A percentile compares a stretch with the other conserved stretches of the same genome.
Evolutionary conservation across 2,113 vertebrate species (phyloP).

Genomic region (Grus americana): DNA sequence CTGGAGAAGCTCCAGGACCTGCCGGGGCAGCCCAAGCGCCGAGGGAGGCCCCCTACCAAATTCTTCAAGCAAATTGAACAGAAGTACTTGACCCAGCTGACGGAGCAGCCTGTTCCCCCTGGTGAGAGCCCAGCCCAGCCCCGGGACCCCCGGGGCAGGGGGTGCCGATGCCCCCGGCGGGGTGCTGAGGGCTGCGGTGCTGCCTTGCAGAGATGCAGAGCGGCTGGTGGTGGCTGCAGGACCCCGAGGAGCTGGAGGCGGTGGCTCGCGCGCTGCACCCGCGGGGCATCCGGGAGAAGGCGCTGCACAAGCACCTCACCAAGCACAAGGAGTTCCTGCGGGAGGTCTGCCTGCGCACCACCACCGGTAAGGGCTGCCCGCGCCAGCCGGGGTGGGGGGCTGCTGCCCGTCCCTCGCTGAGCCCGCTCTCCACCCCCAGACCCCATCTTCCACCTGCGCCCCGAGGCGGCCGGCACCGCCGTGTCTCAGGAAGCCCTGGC

Average conservation of each 20-base stretch:
- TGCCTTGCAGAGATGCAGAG: slow-evolving; percentile 84
- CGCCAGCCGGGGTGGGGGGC: accelerated
- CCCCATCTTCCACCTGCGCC: slow-evolving; percentile 80
- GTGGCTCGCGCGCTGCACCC: slow-evolving; percentile 86
- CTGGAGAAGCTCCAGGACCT: slow-evolving; percentile 59
- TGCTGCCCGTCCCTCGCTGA: accelerated
- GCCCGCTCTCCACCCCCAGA: slow-evolving; percentile 57
- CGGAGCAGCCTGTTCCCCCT: slow-evolving; percentile 87
- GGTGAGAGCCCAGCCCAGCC: slow-evolving; percentile 72
- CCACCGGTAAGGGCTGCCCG: slow-evolving; percentile 75
- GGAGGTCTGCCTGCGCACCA: slow-evolving; percentile 82
- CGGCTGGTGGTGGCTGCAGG: slow-evolving; percentile 94
- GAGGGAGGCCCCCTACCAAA: slow-evolving; percentile 88
- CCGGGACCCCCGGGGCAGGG: accelerated
- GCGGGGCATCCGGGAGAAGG: slow-evolving; percentile 89
- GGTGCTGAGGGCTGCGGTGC: background rate
- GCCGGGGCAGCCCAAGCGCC: slow-evolving; percentile 80
- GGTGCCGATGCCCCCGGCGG: accelerated
- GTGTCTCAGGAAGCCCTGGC: slow-evolving; percentile 77
- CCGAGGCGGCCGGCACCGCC: slow-evolving; percentile 41
- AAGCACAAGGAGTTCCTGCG: slow-evolving; percentile 92
- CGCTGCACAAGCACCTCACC: slow-evolving; percentile 91
- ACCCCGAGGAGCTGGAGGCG: slow-evolving; percentile 82
- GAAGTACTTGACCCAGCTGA: slow-evolving; percentile 88
- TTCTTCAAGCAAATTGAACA: slow-evolving; percentile 92